A percentile compares a stretch with the other conserved stretches of the same genome.
phyloP scores from a whole-genome alignment of 1,140 invertebrate species.

The Melipona quadrifasciata region DNA sequence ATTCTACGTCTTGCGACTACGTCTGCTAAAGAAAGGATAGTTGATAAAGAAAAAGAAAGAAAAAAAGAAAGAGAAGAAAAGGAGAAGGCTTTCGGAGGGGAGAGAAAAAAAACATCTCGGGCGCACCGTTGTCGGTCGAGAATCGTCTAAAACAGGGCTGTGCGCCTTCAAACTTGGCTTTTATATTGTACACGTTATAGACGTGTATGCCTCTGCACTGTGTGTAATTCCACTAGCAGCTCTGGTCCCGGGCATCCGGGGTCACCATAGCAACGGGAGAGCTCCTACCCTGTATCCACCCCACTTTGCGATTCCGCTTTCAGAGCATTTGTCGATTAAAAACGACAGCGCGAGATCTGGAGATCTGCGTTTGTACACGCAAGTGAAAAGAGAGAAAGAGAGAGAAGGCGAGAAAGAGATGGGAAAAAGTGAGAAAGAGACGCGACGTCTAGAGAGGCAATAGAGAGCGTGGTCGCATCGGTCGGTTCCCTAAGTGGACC shows the following conservation, averaged over 20 bases:
- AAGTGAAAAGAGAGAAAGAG: not conserved
- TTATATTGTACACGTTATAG: slow-evolving; percentile 51
- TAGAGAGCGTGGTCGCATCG: slow-evolving; percentile 19
- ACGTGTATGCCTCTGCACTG: slow-evolving; percentile 32
- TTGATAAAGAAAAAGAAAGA: not conserved
- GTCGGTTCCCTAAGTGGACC: slow-evolving; percentile 35
- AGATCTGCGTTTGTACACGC: not conserved
- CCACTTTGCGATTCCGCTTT: slow-evolving; percentile 45
- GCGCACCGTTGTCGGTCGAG: not conserved
- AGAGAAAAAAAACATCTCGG: not conserved
- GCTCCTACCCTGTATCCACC: slow-evolving; percentile 69
- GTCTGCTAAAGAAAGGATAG: not conserved
- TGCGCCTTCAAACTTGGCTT: slow-evolving; percentile 33
- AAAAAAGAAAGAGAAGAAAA: not conserved
- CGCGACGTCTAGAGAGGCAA: not conserved
- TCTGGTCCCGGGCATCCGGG: slow-evolving; percentile 78
- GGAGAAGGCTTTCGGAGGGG: not conserved
- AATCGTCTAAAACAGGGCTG: slow-evolving; percentile 33
- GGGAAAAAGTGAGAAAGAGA: not conserved
- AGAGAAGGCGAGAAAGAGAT: not conserved
- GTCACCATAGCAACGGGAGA: slow-evolving; percentile 76
- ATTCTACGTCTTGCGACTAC: slow-evolving; percentile 6
- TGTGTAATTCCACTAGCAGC: slow-evolving; percentile 60
- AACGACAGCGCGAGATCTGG: slow-evolving; percentile 19
- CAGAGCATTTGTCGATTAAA: slow-evolving; percentile 33